A percentile compares a stretch with the other conserved stretches of the same genome.
Evolutionary conservation across 1,140 invertebrate genomes (phyloP).

Genomic region (Calosoma granatense): DNA sequence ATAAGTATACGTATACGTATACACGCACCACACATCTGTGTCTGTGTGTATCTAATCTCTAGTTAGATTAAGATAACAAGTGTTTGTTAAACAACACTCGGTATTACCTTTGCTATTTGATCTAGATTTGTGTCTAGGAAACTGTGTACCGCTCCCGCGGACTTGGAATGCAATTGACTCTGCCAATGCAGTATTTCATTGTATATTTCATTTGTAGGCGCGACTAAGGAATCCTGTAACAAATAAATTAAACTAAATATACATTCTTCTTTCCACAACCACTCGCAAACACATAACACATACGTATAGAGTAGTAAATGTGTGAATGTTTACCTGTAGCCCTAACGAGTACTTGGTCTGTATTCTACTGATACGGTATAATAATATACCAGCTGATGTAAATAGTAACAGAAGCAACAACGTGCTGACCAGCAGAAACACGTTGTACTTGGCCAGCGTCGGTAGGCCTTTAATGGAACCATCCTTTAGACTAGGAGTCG

Average conservation of each 20-base stretch:
- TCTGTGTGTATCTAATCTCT: slow-evolving; percentile 8
- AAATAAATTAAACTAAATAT: slow-evolving; percentile 3
- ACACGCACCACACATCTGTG: too few relatives aligned
- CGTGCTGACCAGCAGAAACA: slow-evolving; percentile 35
- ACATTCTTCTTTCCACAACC: slow-evolving; percentile 8
- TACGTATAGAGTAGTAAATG: slow-evolving; percentile 12
- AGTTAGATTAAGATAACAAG: not conserved
- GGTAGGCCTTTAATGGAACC: not conserved
- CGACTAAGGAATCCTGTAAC: slow-evolving; percentile 23
- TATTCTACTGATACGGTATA: slow-evolving; percentile 37
- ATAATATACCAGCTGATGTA: slow-evolving; percentile 35
- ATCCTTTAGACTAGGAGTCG: not conserved
- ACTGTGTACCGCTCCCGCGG: slow-evolving; percentile 47
- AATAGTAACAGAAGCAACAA: slow-evolving; percentile 36
- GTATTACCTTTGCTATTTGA: slow-evolving; percentile 47
- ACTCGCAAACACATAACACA: not conserved
- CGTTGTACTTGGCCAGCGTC: slow-evolving; percentile 16
- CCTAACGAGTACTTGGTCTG: slow-evolving; percentile 31
- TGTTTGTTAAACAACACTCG: not conserved
- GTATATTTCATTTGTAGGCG: slow-evolving; percentile 41
- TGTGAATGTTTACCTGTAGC: slow-evolving; percentile 20
- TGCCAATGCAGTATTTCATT: slow-evolving; percentile 47
- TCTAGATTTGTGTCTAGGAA: slow-evolving; percentile 50
- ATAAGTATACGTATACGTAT: slow-evolving; percentile 7
- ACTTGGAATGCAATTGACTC: slow-evolving; percentile 46